Conservation (phyloP, 2,888 invertebrate species). For the Spodoptera exigua region DNA sequence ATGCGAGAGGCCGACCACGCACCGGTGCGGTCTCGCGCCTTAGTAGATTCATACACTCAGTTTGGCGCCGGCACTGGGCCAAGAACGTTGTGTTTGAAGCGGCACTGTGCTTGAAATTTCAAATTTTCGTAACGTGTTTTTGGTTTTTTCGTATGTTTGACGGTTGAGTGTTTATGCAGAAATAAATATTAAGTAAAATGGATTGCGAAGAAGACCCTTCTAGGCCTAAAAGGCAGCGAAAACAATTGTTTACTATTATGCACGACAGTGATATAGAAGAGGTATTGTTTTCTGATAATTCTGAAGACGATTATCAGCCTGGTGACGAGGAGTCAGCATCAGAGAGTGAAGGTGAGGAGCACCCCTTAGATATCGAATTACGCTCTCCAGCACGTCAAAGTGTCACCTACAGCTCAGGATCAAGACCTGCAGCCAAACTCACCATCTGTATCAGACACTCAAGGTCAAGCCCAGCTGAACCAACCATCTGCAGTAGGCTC, state of each 20-base stretch:
- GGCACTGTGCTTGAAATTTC: conserved; percentile 9
- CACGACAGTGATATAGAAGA: conserved; percentile 3
- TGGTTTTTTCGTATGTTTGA: conserved; percentile 14
- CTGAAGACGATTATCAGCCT: conserved; percentile 1
- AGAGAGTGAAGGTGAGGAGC: too few relatives aligned
- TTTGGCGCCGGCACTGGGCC: neutral
- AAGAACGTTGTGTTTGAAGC: conserved; percentile 4
- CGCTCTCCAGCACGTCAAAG: too few relatives aligned
- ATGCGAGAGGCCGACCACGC: conserved; percentile 22
- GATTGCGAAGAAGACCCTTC: conserved; percentile 13
- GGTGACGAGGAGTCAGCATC: too few relatives aligned
- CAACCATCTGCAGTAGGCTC: neutral
- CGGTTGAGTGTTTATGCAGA: too few relatives aligned
- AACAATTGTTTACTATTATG: too few relatives aligned
- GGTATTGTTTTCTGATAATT: too few relatives aligned
- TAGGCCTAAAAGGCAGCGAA: conserved; percentile 14
- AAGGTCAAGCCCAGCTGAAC: neutral
- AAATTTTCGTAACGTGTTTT: conserved; percentile 6
- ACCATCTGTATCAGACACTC: neutral
- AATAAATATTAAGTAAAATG: too few relatives aligned
- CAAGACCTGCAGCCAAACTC: conserved; percentile 1
- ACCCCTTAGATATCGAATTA: too few relatives aligned
- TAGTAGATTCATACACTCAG: neutral
- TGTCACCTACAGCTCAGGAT: conserved; percentile 6
- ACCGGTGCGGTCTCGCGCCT: conserved; percentile 4